Evolutionary conservation across 2,888 invertebrate species (phyloP).

Genomic region (Cotesia congregata): DNA sequence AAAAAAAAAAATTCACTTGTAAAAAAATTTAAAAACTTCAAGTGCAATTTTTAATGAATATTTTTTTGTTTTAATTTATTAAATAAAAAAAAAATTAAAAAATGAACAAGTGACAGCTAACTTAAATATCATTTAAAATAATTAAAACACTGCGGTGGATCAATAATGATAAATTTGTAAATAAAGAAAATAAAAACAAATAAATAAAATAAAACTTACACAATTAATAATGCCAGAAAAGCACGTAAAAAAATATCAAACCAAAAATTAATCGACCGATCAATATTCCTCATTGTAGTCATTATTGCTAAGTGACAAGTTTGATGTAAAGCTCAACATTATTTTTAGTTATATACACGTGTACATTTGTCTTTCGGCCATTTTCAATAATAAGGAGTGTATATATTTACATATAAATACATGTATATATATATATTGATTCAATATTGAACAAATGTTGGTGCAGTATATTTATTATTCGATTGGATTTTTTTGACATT

Average conservation of each 20-base stretch:
- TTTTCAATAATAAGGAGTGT: background rate
- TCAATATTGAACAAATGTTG: background rate
- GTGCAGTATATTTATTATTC: background rate
- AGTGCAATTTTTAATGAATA: no score
- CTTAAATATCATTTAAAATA: background rate
- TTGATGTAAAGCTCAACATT: background rate
- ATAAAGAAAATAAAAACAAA: background rate
- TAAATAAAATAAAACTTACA: constrained; percentile 55
- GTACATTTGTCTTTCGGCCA: background rate
- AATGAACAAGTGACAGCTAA: background rate
- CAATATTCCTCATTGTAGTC: constrained; percentile 52
- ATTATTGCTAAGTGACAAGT: constrained; percentile 40
- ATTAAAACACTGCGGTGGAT: background rate
- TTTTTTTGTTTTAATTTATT: no score
- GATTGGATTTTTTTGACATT: constrained; percentile 1
- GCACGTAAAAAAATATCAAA: constrained; percentile 61
- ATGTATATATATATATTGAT: background rate
- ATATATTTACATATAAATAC: no score
- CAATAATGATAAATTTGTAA: background rate
- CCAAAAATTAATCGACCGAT: constrained; percentile 52
- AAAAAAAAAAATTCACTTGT: no score
- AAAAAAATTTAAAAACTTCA: no score
- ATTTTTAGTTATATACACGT: background rate
- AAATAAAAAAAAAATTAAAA: no score
- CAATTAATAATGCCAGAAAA: constrained; percentile 60